Base-by-base conservation (phyloP, 2,888 invertebrate genomes). In the Spialia ferax region DNA sequence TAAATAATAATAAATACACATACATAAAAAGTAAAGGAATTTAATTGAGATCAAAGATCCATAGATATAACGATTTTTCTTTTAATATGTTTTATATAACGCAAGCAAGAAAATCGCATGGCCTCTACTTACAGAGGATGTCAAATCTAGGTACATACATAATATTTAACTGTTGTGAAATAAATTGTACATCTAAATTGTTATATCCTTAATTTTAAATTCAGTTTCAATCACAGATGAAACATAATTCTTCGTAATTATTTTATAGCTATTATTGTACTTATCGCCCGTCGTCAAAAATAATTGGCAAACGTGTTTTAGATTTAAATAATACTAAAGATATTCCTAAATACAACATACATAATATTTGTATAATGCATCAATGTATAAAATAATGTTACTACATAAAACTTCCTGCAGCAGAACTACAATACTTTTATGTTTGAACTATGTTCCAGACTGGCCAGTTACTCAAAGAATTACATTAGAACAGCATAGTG, bases 141-240 rank as follows among this genome's bases (percentile, higher is more conserved):
- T 7, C 22, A 57, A 38, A 57, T 29, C 57, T 42, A 22, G 20
- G 5, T 57, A 38, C 18, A 57, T 57, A 35, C 56, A 56, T 35
- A n/a, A n/a, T n/a, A n/a, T n/a, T 42, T 42, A 23, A 57, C 22
- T 57, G 22, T 42, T 57, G 35, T 56, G 20, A 54, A 63, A 18
- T 23, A 26, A 38, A 32, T n/a, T 26, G 55, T 63, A 63, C 6
- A 26, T 42, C 63, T 63, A 63, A 63, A 63, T 63, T 20, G 54
- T 55, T 54, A 42, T 63, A 56, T 56, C 38, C 38, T 63, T 56
- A 56, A 63, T 45, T 45, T 35, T 35, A 52, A 62, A 35, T 52
- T 62, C 50, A 52, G 62, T 62, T 62, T 62, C 62, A 38, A 62
- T 62, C 52, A 52, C 23, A 50, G 62, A 62, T 52, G 62, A 52